Base-by-base conservation (phyloP, 2,113 vertebrate species). In the Elanoides forficatus region DNA sequence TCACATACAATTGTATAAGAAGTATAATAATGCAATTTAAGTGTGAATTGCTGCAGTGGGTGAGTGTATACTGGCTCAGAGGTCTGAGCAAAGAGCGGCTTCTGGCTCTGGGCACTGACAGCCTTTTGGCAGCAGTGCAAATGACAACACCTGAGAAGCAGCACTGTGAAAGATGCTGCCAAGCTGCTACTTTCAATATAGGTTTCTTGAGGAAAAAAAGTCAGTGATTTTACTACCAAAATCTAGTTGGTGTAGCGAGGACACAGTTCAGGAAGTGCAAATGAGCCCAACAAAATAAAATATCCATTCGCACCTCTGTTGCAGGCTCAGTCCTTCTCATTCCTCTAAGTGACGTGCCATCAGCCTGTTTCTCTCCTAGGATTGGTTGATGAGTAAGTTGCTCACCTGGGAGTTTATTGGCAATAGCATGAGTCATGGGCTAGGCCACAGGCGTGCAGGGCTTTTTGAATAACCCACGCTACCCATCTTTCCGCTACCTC, bases 361-460 rank as follows among this genome's bases (percentile, higher is more conserved):
- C 2, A 2, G 15, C 30, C 32, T 1, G 0, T 81, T 88, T 56
- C 45, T 72, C 52, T 90, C 34, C 26, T 6, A 11, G n/a, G 58
- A 16, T 11, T n/a, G 8, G 10, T 18, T 81, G 75, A 62, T 27
- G 34, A 60, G 26, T 25, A 20, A 78, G 11, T 36, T 62, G 26
- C 52, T 83, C 30, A 38, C 47, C 25, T 66, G 14, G 11, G 19
- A 36, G 62, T 90, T 81, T 72, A 74, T 3, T 76, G 42, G 52
- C 55, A 60, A 20, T 18, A 47, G 7, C 6, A 6, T 1, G 3
- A 1, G 0, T 45, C 78, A 66, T 5, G 17, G 36, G 21, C 38
- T 17, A 13, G 8, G 26, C 22, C 27, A 14, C 1, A 0, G 40
- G 34, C 19, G 6, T 12, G 9, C 38, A 42, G 60, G 23, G 12